phyloP scores from a whole-genome alignment of 37 sponge, comb jelly and placozoan species.

The Crambe crambe region DNA sequence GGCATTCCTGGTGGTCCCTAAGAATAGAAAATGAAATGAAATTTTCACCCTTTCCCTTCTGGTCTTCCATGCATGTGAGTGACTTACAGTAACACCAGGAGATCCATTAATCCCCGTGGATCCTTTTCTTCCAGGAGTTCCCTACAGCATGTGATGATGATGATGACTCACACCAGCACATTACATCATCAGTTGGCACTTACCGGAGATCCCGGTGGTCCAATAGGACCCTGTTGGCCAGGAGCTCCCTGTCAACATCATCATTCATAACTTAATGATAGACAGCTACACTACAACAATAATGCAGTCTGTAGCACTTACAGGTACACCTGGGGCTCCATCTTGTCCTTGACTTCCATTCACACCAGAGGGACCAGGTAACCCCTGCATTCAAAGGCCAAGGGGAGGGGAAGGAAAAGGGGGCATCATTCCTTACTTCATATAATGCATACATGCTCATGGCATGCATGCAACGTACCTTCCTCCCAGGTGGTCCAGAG shows the following conservation, averaged over 20 bases:
- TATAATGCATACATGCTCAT: too few species aligned
- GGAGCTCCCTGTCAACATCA: background rate
- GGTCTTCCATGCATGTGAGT: constrained; percentile 1
- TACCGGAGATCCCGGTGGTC: background rate
- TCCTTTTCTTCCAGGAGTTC: constrained; percentile 9
- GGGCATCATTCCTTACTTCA: background rate
- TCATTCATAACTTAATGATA: background rate
- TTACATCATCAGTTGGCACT: background rate
- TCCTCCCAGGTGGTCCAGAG: background rate
- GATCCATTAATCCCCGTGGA: background rate
- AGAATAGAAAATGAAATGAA: background rate
- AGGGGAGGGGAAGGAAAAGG: background rate
- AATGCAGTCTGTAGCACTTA: background rate
- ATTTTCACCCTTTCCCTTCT: background rate
- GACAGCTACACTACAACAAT: background rate
- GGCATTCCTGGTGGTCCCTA: background rate
- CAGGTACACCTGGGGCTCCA: constrained; percentile 12
- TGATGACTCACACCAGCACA: background rate
- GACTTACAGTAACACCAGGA: background rate
- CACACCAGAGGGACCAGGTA: constrained; percentile 1
- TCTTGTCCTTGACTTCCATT: background rate
- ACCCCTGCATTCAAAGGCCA: background rate
- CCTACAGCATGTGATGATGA: background rate
- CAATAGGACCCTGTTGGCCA: background rate
- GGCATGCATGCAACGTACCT: too few species aligned